Evolutionary conservation across 2,113 vertebrate genomes (phyloP), one percentile per base, ranked within the genome.

Genomic region (Mionectes macconnelli): DNA sequence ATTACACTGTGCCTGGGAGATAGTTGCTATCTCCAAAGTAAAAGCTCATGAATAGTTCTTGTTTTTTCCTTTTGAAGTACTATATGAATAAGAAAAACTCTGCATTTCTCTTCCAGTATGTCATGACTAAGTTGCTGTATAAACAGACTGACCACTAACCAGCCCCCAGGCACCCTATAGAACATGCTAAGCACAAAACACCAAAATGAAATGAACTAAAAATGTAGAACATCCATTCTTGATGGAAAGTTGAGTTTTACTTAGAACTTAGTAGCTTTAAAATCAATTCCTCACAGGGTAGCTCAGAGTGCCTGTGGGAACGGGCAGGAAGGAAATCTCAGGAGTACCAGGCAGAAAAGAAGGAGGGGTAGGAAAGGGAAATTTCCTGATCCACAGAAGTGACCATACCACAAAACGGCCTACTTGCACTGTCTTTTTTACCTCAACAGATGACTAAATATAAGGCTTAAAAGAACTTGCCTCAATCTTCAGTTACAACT

Each of bases 311-410:
- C 47, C 25, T 76, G 79, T 23, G 44, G 31, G 68, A 87, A 59
- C 3, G 27, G 27, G 73, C 76, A 94, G 72, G 79, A 92, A 90
- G 76, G 55, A 89, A 45, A 83, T 23, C 30, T 52, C 42, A 42
- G 40, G 21, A 76, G 53, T 14, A 88, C 20, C 19, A 76, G 25
- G 37, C 39, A 88, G 52, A 44, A 53, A 86, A 40, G 67, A 68
- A 68, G 10, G 42, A 87, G 3, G 45, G 12, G 10, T 7, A 70
- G 50, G 39, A 49, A 87, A 53, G 3, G 21, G 19, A 35, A 59
- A 93, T 76, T 91, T 96, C 84, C 94, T 69, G 30, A 87, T 49
- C 49, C 18, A 45, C 37, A 72, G 24, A 69, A 78, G 39, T 50
- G 63, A 52, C 14, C 1, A 0, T 19, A 42, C 64, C 49, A 25